Base-by-base conservation (phyloP, 2,888 invertebrate genomes). In the Chydorus sphaericus region DNA sequence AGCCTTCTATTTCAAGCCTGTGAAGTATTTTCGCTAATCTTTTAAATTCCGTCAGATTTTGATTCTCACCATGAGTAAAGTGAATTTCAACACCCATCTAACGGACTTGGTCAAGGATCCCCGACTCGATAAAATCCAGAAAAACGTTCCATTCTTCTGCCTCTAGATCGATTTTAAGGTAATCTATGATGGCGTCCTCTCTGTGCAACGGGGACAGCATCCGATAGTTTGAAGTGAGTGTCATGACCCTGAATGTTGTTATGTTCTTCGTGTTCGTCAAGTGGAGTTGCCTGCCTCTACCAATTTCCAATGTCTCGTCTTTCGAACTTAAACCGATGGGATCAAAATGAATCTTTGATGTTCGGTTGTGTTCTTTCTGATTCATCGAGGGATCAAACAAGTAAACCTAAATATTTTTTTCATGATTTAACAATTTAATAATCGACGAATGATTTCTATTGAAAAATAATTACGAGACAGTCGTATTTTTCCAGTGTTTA, bases 291-390 rank as follows among this genome's bases (percentile, higher is more conserved):
- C 20, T 23, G 7, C 6, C 16, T n/a, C n/a, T n/a, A n/a, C n/a
- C n/a, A n/a, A n/a, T n/a, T n/a, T n/a, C n/a, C n/a, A n/a, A n/a
- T n/a, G n/a, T n/a, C n/a, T n/a, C n/a, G 20, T 39, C 16, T n/a
- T n/a, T n/a, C n/a, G n/a, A n/a, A 8, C 54, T 39, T 26, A 57
- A 29, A 28, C 57, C 57, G 20, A 55, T n/a, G 28, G 54, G 44
- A 55, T 65, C 64, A n/a, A 64, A 63, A 33, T 61, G 61, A n/a
- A 62, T 56, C 8, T 61, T 55, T 55, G 65, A 65, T 55, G 67
- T 68, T 60, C 55, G 60, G 4, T 51, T 16, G 36, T 58, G 58
- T 8, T 53, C 44, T 14, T 49, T 50, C 29, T 44, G 18, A 29
- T 55, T 52, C 20, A 61, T 54, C 39, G 59, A 31, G 14, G 52